Base-by-base conservation (phyloP, 2,888 invertebrate genomes). In the Drosophila barbarae region DNA sequence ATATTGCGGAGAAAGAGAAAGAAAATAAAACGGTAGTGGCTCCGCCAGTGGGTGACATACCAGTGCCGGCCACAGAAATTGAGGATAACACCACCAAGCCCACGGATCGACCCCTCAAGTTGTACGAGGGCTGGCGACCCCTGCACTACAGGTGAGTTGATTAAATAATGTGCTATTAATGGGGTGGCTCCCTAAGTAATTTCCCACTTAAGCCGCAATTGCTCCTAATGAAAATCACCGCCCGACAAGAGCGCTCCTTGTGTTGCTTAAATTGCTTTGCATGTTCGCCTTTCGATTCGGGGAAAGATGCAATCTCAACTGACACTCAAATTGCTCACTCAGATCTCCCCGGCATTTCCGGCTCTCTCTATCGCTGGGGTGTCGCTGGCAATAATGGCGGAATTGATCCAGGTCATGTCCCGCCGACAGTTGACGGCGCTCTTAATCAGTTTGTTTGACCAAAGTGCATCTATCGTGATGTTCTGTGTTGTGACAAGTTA, bases 101-200 rank as follows among this genome's bases (percentile, higher is more conserved):
- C 18, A 69, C 71, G 54, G 85, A 88, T 65, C 87, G 85, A 10
- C 79, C 84, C 23, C 71, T 90, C 6, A 84, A 87, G 42, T 76
- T 89, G 3, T 86, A 80, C 55, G 89, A 90, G 51, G 90, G 90
- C 57, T 90, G 90, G 90, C 85, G 76, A 41, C 90, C 90, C 36
- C 72, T 84, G 10, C 78, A 87, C 61, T 90, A 90, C 73, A 87
- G 79, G 90, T 90, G 83, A 87, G 89, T 86, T 12, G 10, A 30
- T 6, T 15, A 8, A 9, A 8, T n/a, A 18, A 32, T 47, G 46
- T 13, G 46, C 46, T 3, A 44, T 30, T 44, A 44, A 18, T 44
- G 41, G 32, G 21, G 18, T 15, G 21, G 51, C 23, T 38, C 26
- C 18, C 1, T 6, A 28, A 18, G 26, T 39, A 61, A 61, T 55